A percentile compares a stretch with the other conserved stretches of the same genome.
phyloP scores from a whole-genome alignment of 2,113 vertebrate species.

The Aptenodytes forsteri region DNA sequence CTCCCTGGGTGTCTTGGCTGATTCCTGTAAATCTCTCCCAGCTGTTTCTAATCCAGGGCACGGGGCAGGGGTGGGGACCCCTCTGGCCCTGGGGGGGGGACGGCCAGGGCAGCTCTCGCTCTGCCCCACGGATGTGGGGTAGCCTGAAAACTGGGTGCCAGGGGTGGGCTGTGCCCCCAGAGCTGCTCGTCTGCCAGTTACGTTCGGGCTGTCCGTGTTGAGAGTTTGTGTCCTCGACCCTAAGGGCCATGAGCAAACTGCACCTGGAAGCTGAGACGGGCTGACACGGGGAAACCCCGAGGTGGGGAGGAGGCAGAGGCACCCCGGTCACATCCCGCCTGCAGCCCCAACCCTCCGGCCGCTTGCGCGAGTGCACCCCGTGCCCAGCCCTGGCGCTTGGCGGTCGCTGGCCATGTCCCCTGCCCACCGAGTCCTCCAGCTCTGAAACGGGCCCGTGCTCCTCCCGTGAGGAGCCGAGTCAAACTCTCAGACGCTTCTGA shows the following conservation, averaged over 20 bases:
- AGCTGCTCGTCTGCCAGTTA: accelerated
- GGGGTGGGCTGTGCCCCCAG: background rate
- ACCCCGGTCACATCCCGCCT: accelerated
- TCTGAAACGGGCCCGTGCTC: accelerated
- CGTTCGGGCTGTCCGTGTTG: accelerated
- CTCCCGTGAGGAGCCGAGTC: accelerated
- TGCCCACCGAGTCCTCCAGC: background rate
- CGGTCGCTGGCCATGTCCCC: accelerated
- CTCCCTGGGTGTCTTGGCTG: background rate
- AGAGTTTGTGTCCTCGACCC: background rate
- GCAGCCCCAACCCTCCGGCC: accelerated
- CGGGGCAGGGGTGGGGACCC: accelerated
- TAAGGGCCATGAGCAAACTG: background rate
- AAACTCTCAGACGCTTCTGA: background rate
- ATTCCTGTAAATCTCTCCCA: background rate
- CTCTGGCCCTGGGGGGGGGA: accelerated
- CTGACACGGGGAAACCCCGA: accelerated
- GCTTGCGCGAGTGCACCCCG: accelerated
- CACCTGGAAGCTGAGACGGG: too few relatives aligned
- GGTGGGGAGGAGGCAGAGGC: background rate
- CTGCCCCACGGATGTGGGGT: accelerated
- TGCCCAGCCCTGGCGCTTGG: background rate
- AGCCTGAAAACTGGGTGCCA: background rate
- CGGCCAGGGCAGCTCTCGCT: background rate
- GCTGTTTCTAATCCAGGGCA: background rate